These are phyloP conservation scores for Fukomys damarensis DNA, from an alignment of 2,113 vertebrate species.

Conservation along the genomic window DNA sequence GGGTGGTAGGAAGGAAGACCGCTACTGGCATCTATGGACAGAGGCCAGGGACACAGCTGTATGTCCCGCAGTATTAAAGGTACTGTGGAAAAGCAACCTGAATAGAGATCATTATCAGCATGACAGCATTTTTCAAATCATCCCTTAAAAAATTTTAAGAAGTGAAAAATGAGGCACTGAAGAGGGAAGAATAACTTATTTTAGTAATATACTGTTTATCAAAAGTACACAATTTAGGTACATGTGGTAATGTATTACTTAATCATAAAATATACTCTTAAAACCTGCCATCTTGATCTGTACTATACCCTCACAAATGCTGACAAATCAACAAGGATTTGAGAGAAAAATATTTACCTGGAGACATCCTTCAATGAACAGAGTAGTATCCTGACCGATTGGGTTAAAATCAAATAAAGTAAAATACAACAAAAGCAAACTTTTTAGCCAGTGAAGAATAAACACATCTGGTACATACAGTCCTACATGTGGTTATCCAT, in stretches of 20 bases:
- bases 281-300: background rate
- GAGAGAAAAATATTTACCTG: background rate
- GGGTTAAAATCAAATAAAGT: conserved; percentile 46
- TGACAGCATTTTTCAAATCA: background rate
- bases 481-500: background rate
- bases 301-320: background rate
- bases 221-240: background rate
- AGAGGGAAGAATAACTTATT: background rate
- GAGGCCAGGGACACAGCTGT: background rate
- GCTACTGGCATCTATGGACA: background rate
- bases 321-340: background rate
- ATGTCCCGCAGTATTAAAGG: fast-evolving
- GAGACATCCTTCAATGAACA: background rate
- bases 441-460: conserved; percentile 25
- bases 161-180: background rate
- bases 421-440: conserved; percentile 9
- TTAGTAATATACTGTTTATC: background rate
- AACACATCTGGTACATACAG: background rate
- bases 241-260: background rate
- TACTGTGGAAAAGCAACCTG: background rate
- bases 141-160: background rate
- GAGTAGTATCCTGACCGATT: background rate
- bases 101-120: background rate
- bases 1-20: background rate
- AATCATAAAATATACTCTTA: background rate